Evolutionary conservation across 2,797 vertebrate genomes (phyloP).

Genomic region (Peromyscus attwateri): DNA sequence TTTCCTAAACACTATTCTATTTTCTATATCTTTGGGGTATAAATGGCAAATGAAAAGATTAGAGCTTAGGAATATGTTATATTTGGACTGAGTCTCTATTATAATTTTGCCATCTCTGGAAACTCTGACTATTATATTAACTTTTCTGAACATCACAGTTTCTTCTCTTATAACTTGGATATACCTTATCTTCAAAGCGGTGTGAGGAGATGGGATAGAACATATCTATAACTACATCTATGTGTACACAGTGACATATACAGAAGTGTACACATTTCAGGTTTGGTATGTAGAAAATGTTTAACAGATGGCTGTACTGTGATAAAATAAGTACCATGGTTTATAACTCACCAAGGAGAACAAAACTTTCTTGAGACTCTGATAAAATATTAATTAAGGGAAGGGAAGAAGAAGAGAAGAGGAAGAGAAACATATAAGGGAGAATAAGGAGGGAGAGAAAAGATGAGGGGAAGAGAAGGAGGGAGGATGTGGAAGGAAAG

Average conservation of each 20-base stretch:
- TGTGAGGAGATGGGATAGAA: not conserved
- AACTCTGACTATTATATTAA: not conserved
- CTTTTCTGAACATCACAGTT: not conserved
- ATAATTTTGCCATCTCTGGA: not conserved
- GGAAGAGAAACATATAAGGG: not conserved
- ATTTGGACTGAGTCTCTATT: not conserved
- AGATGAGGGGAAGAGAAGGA: not conserved
- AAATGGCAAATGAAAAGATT: slow-evolving; percentile 7
- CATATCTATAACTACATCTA: not conserved
- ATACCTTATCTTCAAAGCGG: not conserved
- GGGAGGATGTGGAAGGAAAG: fast-evolving
- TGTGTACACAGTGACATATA: not conserved
- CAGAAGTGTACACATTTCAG: not conserved
- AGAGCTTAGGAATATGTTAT: not conserved
- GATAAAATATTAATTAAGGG: not conserved
- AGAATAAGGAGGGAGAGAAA: not conserved
- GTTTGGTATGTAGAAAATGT: not conserved
- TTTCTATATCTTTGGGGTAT: not conserved
- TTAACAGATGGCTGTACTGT: not conserved
- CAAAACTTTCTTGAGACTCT: not conserved
- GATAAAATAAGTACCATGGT: not conserved
- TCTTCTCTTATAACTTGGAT: not conserved
- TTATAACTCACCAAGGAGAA: not conserved
- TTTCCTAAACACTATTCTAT: not conserved
- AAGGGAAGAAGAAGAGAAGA: not conserved